Percentiles rank a stretch among this genome's conserved stretches.
Conservation (phyloP, 2,113 vertebrate species). For the Limnothrissa miodon region DNA sequence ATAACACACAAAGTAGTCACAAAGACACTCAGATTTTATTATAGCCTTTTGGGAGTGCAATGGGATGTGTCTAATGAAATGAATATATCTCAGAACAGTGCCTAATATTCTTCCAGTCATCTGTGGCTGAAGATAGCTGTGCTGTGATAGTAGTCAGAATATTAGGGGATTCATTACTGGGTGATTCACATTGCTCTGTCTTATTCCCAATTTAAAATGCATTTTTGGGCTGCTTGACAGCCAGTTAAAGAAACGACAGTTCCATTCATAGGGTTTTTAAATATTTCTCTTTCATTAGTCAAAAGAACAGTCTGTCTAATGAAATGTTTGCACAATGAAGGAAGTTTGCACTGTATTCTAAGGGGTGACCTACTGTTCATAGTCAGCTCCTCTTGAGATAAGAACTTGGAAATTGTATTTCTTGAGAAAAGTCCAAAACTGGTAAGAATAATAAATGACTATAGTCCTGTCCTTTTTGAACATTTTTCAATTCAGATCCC, state of each 20-base stretch:
- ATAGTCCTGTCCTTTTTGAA: background rate
- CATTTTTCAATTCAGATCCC: background rate
- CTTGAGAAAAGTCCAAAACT: background rate
- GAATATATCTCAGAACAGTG: slow-evolving; percentile 57
- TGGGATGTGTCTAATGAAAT: slow-evolving; percentile 62
- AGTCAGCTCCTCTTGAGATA: background rate
- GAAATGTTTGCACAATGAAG: background rate
- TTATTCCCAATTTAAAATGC: slow-evolving; percentile 46
- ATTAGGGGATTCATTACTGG: slow-evolving; percentile 56
- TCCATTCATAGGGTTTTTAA: slow-evolving; percentile 45
- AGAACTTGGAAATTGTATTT: background rate
- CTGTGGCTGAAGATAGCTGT: background rate
- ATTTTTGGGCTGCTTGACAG: slow-evolving; percentile 34
- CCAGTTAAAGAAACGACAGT: slow-evolving; percentile 47
- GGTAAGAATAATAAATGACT: background rate
- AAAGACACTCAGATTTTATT: slow-evolving; percentile 2
- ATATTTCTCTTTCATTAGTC: slow-evolving; percentile 57
- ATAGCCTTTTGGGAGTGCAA: background rate
- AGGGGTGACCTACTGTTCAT: background rate
- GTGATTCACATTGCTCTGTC: slow-evolving; percentile 34
- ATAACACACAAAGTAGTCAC: background rate
- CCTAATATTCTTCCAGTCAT: background rate
- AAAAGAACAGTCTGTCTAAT: background rate
- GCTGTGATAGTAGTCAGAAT: slow-evolving; percentile 36
- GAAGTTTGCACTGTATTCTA: background rate